Evolutionary conservation across 2,888 invertebrate species (phyloP).

Genomic region (Archips crataeganus): DNA sequence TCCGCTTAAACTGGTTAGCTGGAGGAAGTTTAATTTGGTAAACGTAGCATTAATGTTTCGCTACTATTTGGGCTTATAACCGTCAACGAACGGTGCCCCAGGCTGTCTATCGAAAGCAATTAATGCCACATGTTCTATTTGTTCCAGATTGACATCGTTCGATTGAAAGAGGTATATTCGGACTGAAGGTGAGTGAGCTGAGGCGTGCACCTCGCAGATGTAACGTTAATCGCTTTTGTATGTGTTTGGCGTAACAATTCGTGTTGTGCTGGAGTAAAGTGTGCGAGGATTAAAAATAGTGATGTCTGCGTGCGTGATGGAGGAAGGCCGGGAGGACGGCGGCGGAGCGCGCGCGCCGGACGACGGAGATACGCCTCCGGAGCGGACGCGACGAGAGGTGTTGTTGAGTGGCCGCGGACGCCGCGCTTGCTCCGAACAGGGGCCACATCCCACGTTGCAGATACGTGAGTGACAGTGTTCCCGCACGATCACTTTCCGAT

Average conservation of each 20-base stretch:
- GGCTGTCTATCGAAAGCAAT: slow-evolving; percentile 1
- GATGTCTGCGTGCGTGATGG: slow-evolving; percentile 79
- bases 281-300: slow-evolving; percentile 54
- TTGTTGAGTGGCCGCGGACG: slow-evolving; percentile 85
- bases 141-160: slow-evolving; percentile 34
- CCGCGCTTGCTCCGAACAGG: slow-evolving; percentile 89
- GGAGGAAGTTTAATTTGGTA: slow-evolving; percentile 23
- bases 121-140: slow-evolving; percentile 12
- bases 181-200: slow-evolving; percentile 33
- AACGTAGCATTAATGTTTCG: slow-evolving; percentile 12
- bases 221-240: slow-evolving; percentile 29
- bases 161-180: slow-evolving; percentile 24
- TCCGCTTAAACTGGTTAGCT: slow-evolving; percentile 14
- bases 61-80: slow-evolving; percentile 18
- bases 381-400: slow-evolving; percentile 80
- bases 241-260: slow-evolving; percentile 23
- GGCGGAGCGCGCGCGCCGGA: slow-evolving; percentile 59
- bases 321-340: slow-evolving; percentile 75
- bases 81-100: slow-evolving; percentile 12
- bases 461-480: slow-evolving; percentile 44
- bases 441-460: slow-evolving; percentile 87
- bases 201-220: slow-evolving; percentile 13
- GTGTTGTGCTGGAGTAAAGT: slow-evolving; percentile 33
- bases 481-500: too few species aligned
- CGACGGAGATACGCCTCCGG: slow-evolving; percentile 69